Conservation (phyloP, 2,797 vertebrate species). For the Ceryle rudis region DNA sequence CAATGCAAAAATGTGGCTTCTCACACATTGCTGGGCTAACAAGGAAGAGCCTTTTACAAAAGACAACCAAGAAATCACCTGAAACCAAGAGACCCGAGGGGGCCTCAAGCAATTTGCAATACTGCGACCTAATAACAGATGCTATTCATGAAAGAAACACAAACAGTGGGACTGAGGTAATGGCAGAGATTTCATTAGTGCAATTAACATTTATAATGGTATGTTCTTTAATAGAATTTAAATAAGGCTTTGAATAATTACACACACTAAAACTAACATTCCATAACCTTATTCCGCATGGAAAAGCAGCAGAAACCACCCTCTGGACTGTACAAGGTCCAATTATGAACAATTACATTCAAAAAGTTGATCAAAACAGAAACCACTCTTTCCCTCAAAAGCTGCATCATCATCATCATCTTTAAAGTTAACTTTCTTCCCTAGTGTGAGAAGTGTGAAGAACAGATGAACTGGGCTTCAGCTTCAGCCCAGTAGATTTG, state of each 20-base stretch:
- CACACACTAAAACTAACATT: constrained; percentile 78
- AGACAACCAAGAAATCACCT: constrained; percentile 60
- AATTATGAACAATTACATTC: constrained; percentile 79
- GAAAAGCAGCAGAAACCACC: constrained; percentile 72
- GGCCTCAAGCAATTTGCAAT: constrained; percentile 12
- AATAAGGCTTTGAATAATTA: constrained; percentile 83
- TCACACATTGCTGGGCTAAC: constrained; percentile 44
- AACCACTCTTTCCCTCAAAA: constrained; percentile 34
- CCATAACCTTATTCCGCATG: constrained; percentile 74
- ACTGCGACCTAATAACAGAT: constrained; percentile 22
- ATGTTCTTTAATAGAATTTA: constrained; percentile 81
- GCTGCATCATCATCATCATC: neutral
- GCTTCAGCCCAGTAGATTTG: constrained; percentile 26
- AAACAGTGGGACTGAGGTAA: constrained; percentile 68
- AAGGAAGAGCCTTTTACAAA: constrained; percentile 42
- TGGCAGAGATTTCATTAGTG: constrained; percentile 80
- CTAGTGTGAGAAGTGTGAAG: constrained; percentile 24
- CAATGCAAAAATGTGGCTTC: constrained; percentile 60
- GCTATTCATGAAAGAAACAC: constrained; percentile 62
- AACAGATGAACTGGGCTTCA: constrained; percentile 5
- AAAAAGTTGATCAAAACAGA: constrained; percentile 67
- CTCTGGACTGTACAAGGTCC: constrained; percentile 59
- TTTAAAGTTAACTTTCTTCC: constrained; percentile 38
- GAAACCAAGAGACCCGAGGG: constrained; percentile 2
- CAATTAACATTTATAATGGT: constrained; percentile 82